A percentile compares a stretch with the other conserved stretches of the same genome.
phyloP scores from a whole-genome alignment of 2,113 vertebrate species.

The Typhlomys cinereus region DNA sequence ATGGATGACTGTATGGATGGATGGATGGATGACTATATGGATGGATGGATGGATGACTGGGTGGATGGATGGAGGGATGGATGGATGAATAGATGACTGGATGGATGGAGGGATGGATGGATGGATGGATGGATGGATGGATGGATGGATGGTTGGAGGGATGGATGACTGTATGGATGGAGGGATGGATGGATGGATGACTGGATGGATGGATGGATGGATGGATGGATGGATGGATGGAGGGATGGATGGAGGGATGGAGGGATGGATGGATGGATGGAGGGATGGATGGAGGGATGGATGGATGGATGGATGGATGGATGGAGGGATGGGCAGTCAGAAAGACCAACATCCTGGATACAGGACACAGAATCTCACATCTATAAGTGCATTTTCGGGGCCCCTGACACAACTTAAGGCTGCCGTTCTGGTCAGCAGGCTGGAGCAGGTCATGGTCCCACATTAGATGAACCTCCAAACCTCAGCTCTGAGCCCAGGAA shows the following conservation, averaged over 20 bases:
- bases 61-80: not conserved
- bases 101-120: not conserved
- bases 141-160: not conserved
- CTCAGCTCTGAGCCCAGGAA: too few species aligned
- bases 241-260: too few species aligned
- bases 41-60: too few species aligned
- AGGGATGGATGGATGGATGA: too few species aligned
- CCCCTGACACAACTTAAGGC: not conserved
- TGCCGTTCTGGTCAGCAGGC: not conserved
- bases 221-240: too few species aligned
- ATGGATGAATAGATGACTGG: too few species aligned
- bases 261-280: not conserved
- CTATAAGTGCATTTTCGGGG: accelerated
- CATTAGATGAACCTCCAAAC: accelerated
- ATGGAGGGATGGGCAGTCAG: not conserved
- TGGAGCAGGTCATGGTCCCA: not conserved
- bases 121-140: not conserved
- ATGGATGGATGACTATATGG: not conserved
- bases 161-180: too few species aligned
- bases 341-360: not conserved
- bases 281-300: not conserved
- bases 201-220: too few species aligned
- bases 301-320: not conserved
- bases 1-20: not conserved
- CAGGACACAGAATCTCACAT: not conserved